Evolutionary conservation across 35 echinoderm and acorn worm genomes (phyloP), one percentile per base, ranked within the genome.

Genomic region (Diadema setosum): DNA sequence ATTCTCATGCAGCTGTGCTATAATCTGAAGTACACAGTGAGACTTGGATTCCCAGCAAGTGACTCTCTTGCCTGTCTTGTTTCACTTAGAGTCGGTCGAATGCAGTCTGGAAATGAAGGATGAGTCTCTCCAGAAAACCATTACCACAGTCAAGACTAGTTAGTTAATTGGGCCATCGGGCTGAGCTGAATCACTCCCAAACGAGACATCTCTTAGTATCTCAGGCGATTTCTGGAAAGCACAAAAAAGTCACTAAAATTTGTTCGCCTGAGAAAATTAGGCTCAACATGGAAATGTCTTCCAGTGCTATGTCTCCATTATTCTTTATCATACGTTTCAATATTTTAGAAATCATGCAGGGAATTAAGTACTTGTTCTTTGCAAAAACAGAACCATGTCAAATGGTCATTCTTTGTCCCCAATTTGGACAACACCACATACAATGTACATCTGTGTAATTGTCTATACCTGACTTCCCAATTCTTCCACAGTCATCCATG

Each of bases 91-190:
- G 42, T 12, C 43, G 75, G 75, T 15, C 75, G 20, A 17, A 80
- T 39, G 42, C 75, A 80, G 37, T 80, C 75, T n/a, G 75, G 75
- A 42, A 80, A 80, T 80, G 75, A 15, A 80, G 34, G 11, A 80
- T 36, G 6, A 80, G 0, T 80, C 1, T 80, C 75, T 80, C 75
- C 9, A 80, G 35, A 80, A 80, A 42, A 9, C 75, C 27, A 18
- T 39, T 80, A 11, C 75, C 75, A 45, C 14, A 8, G 29, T 80
- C 75, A 15, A 80, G 2, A 40, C 7, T 11, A 40, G 75, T 45
- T 30, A n/a, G 29, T 11, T 17, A 80, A 26, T 42, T 80, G 75
- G 12, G 75, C 37, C 9, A 39, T 26, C 15, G 75, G 34, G 34
- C 18, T 29, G 12, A 29, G 61, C 24, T 67, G 61, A 24, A 67